Percentiles rank a stretch among this genome's conserved stretches.
phyloP scores from a whole-genome alignment of 2,888 invertebrate species.

The Scaptomyza parva region DNA sequence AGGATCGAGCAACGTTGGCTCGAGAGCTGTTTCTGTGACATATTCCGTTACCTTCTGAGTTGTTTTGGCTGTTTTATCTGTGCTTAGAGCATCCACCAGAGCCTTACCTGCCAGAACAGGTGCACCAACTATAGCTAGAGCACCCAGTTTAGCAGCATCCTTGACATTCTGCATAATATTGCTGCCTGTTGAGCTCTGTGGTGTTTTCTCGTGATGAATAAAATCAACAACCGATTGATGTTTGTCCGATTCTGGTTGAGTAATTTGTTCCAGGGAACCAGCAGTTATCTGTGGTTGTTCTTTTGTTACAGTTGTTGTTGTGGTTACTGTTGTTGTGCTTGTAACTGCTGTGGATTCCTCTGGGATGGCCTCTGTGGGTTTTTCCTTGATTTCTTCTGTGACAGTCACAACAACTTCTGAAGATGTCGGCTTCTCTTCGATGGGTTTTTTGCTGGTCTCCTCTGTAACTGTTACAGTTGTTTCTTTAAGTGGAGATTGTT shows the following conservation, averaged over 20 bases:
- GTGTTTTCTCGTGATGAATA: conserved; percentile 60
- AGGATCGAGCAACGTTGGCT: conserved; percentile 1
- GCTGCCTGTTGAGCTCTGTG: conserved; percentile 30
- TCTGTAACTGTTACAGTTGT: conserved; percentile 16
- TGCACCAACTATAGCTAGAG: conserved; percentile 94
- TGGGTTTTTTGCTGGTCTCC: conserved; percentile 6
- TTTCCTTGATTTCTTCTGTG: conserved; percentile 13
- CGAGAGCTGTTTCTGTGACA: conserved; percentile 15
- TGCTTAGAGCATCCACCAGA: conserved; percentile 92
- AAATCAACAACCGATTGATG: conserved; percentile 70
- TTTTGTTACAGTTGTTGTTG: conserved; percentile 26
- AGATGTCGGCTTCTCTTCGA: conserved; percentile 1
- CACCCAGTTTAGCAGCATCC: conserved; percentile 93
- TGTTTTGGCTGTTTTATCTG: conserved; percentile 76
- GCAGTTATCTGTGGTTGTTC: conserved; percentile 35
- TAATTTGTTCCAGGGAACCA: conserved; percentile 33
- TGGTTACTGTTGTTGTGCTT: conserved; percentile 34
- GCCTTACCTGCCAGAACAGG: conserved; percentile 96
- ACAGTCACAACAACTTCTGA: conserved; percentile 2
- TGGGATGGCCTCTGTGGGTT: conserved; percentile 7
- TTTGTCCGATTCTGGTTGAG: conserved; percentile 31
- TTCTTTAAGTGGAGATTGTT: conserved; percentile 1
- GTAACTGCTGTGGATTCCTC: conserved; percentile 16
- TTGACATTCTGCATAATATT: conserved; percentile 75
- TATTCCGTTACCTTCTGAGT: conserved; percentile 53